These are phyloP conservation scores for Aphidius colemani DNA, from an alignment of 2,888 invertebrate genomes.

Conservation along the genomic window DNA sequence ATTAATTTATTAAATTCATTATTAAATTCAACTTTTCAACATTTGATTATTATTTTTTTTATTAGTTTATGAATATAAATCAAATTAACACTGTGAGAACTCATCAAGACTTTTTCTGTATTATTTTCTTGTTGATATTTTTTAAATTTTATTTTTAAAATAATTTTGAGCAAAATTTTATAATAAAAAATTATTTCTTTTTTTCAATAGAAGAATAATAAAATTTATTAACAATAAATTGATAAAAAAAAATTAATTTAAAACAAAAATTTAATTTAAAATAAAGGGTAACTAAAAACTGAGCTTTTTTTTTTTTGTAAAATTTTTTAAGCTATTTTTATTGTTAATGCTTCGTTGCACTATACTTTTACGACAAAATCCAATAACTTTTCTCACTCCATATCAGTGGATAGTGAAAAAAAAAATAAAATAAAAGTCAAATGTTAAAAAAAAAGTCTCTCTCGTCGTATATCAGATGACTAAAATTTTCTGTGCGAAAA, in stretches of 20 bases:
- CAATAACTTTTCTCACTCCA: conserved; percentile 27
- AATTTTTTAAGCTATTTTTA: conserved; percentile 22
- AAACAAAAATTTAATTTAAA: neutral
- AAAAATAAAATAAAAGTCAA: neutral
- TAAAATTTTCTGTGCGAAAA: neutral
- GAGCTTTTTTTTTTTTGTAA: conserved; percentile 12
- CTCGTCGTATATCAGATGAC: conserved; percentile 1
- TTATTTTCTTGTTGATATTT: no score
- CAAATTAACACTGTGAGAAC: no score
- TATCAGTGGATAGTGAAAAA: neutral
- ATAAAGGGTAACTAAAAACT: neutral
- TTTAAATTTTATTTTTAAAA: no score
- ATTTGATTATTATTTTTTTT: no score
- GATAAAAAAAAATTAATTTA: neutral
- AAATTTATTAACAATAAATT: neutral
- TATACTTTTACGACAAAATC: conserved; percentile 22
- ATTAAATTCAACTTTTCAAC: no score
- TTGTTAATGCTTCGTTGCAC: conserved; percentile 23
- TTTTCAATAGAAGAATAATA: conserved; percentile 20
- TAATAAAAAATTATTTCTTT: no score
- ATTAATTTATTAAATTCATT: no score
- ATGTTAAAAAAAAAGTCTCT: neutral
- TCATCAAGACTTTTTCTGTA: no score
- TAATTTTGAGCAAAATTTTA: no score
- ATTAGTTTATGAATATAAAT: no score